A percentile compares a stretch with the other conserved stretches of the same genome.
These are phyloP conservation scores for Pseudonaja textilis DNA, from an alignment of 2,113 vertebrate genomes.

Conservation along the genomic window DNA sequence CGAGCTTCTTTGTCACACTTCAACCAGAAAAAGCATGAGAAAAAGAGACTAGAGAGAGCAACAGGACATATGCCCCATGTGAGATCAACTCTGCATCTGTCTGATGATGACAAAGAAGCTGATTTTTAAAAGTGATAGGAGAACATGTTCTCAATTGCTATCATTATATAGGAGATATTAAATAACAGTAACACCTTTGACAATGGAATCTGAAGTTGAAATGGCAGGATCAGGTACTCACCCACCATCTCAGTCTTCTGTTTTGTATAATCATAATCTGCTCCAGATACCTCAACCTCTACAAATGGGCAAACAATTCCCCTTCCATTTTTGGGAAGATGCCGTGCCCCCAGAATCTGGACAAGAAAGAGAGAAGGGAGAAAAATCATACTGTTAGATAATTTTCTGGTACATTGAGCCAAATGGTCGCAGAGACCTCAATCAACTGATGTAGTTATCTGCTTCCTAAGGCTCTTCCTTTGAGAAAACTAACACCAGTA, in stretches of 20 bases:
- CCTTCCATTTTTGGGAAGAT: conserved; percentile 93
- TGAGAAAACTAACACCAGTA: background rate
- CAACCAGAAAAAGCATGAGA: background rate
- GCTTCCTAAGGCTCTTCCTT: background rate
- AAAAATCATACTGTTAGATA: background rate
- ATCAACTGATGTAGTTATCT: background rate
- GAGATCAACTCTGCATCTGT: background rate
- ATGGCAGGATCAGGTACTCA: conserved; percentile 57
- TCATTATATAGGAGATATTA: background rate
- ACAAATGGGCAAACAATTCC: conserved; percentile 95
- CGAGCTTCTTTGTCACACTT: background rate
- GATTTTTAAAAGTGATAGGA: background rate
- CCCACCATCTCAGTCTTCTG: conserved; percentile 95
- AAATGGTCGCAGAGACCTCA: background rate
- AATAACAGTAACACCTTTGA: background rate
- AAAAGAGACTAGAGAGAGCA: background rate
- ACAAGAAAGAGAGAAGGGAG: background rate
- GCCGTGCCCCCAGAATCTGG: conserved; percentile 92
- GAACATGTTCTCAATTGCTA: background rate
- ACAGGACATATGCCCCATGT: background rate
- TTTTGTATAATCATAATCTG: conserved; percentile 90
- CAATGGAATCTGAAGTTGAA: background rate
- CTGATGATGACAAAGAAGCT: background rate
- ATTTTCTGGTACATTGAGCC: background rate
- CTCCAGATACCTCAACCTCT: conserved; percentile 94